Percentiles rank a stretch among this genome's conserved stretches.
Evolutionary conservation across 2,888 invertebrate genomes (phyloP).

Genomic region (Hydroisotoma schaefferi): DNA sequence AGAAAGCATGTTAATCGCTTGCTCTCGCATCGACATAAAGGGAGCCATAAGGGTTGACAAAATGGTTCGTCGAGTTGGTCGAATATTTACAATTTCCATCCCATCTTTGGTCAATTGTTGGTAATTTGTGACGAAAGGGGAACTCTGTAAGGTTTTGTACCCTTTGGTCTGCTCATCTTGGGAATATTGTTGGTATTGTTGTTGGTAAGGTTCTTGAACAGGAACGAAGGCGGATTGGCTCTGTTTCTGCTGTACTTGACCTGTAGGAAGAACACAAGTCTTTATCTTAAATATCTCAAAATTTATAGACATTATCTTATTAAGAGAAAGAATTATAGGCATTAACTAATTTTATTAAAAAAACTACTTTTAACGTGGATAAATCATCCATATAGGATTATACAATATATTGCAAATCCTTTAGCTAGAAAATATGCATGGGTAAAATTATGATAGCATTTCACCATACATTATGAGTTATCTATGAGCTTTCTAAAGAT

Average conservation of each 20-base stretch:
- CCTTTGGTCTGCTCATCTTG: background rate
- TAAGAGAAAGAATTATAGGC: too few species aligned
- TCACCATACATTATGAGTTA: too few species aligned
- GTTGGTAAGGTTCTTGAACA: background rate
- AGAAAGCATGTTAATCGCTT: slow-evolving; percentile 27
- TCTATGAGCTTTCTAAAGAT: too few species aligned
- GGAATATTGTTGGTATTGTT: background rate
- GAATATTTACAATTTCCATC: slow-evolving; percentile 4
- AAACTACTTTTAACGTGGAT: too few species aligned
- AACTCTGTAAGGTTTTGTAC: background rate
- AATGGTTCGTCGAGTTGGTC: slow-evolving; percentile 13
- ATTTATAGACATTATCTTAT: too few species aligned
- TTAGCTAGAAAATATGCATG: too few species aligned
- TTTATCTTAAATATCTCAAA: too few species aligned
- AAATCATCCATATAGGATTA: too few species aligned
- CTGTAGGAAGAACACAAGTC: background rate
- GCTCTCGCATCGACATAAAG: slow-evolving; percentile 27
- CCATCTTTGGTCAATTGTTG: slow-evolving; percentile 10
- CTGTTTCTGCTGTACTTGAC: background rate
- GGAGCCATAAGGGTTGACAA: slow-evolving; percentile 26
- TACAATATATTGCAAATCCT: too few species aligned
- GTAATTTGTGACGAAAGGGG: slow-evolving; percentile 3
- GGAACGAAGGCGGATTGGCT: background rate
- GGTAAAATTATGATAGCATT: too few species aligned
- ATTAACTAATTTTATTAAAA: too few species aligned